Conservation (phyloP, 2,113 vertebrate species). For the Odontesthes bonariensis region DNA sequence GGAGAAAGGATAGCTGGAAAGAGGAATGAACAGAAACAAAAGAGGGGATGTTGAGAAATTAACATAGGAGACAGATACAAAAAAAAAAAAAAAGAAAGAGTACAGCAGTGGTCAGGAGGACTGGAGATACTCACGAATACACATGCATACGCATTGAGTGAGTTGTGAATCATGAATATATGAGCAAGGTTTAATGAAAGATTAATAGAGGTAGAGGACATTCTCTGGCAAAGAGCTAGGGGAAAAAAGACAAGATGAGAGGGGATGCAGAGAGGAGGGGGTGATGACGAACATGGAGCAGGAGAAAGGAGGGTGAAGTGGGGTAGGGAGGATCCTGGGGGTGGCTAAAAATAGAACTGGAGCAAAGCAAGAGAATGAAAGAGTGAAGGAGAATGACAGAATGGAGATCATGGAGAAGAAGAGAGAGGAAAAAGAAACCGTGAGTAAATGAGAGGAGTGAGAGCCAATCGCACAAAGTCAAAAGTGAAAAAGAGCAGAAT, state of each 20-base stretch:
- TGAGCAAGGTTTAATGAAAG: constrained; percentile 87
- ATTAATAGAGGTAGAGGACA: constrained; percentile 87
- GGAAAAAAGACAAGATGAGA: constrained; percentile 63
- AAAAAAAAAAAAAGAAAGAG: constrained; percentile 9
- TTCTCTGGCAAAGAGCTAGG: constrained; percentile 84
- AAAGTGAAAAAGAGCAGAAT: constrained; percentile 66
- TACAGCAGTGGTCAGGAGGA: not conserved
- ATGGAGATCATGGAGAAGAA: constrained; percentile 37
- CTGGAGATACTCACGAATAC: constrained; percentile 14
- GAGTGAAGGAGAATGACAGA: constrained; percentile 70
- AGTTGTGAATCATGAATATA: constrained; percentile 65
- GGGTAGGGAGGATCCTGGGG: constrained; percentile 80
- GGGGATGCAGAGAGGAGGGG: constrained; percentile 53
- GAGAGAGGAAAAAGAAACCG: not conserved
- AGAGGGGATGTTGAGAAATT: constrained; percentile 61
- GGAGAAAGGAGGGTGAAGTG: constrained; percentile 64
- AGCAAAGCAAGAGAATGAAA: constrained; percentile 69
- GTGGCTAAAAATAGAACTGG: constrained; percentile 93
- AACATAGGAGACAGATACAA: constrained; percentile 19
- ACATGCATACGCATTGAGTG: constrained; percentile 10
- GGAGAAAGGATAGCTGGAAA: not conserved
- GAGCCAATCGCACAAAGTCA: constrained; percentile 55
- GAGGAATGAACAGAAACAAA: constrained; percentile 27
- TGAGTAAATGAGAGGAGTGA: constrained; percentile 48
- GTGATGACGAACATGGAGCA: constrained; percentile 72